Evolutionary conservation across 2,797 vertebrate genomes (phyloP).

Genomic region (Parauchenoglanis punctatus): DNA sequence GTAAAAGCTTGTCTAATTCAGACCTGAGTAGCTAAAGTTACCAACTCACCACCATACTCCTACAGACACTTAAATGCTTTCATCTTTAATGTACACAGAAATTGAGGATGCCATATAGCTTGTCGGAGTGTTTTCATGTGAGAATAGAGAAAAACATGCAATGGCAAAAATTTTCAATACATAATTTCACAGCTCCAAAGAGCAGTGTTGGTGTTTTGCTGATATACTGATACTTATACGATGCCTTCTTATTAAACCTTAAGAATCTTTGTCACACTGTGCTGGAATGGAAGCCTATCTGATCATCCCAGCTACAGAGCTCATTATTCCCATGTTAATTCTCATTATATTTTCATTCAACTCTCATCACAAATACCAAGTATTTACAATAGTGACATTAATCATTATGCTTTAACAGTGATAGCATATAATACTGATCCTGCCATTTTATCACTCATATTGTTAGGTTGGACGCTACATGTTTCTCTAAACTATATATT

Average conservation of each 20-base stretch:
- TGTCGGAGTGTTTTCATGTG: slow-evolving; percentile 23
- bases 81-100: slow-evolving; percentile 33
- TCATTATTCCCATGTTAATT: background rate
- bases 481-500: background rate
- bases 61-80: slow-evolving; percentile 26
- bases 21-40: slow-evolving; percentile 38
- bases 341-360: background rate
- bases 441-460: background rate
- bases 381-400: background rate
- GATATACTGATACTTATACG: too few species aligned
- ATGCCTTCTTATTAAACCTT: background rate
- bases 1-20: slow-evolving; percentile 41
- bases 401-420: background rate
- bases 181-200: background rate
- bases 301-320: background rate
- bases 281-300: background rate
- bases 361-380: background rate
- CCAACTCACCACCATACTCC: slow-evolving; percentile 4
- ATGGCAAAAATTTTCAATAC: slow-evolving; percentile 1
- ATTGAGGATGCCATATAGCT: slow-evolving; percentile 25
- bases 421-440: background rate
- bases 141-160: background rate
- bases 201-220: background rate
- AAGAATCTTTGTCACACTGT: background rate
- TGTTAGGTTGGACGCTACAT: background rate